Evolutionary conservation across 2,797 vertebrate species (phyloP).

Genomic region (Hydrophis major): DNA sequence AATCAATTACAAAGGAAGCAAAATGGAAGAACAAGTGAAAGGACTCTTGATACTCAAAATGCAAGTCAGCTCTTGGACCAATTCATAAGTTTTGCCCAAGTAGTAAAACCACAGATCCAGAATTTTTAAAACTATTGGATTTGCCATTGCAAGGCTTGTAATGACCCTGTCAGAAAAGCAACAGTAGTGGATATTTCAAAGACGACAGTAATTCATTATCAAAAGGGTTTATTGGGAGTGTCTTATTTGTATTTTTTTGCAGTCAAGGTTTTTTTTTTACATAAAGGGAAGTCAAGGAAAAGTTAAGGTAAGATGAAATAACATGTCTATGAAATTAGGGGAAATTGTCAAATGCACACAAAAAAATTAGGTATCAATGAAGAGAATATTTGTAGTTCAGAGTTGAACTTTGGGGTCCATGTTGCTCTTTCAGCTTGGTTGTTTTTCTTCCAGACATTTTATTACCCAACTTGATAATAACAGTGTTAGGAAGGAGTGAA

Average conservation of each 20-base stretch:
- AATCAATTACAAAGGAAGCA: not conserved
- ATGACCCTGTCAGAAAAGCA: not conserved
- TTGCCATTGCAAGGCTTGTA: not conserved
- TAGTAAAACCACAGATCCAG: not conserved
- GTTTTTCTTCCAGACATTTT: not conserved
- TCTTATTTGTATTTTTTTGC: not conserved
- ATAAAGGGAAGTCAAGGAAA: constrained; percentile 21
- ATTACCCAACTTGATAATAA: not conserved
- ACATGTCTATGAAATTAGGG: constrained; percentile 4
- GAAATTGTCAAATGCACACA: not conserved
- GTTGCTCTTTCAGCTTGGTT: not conserved
- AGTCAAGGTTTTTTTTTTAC: not conserved
- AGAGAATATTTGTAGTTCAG: not conserved
- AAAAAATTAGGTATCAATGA: not conserved
- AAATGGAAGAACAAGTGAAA: not conserved
- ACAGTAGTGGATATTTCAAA: not conserved
- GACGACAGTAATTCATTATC: not conserved
- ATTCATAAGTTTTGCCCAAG: not conserved
- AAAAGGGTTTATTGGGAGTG: not conserved
- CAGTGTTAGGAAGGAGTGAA: too few species aligned
- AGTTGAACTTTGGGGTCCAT: not conserved
- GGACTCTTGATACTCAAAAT: not conserved
- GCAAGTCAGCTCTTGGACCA: not conserved
- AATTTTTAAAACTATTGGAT: not conserved
- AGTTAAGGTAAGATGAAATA: not conserved